Evolutionary conservation across 2,888 invertebrate species (phyloP).

Genomic region (Morpho deidamia): DNA sequence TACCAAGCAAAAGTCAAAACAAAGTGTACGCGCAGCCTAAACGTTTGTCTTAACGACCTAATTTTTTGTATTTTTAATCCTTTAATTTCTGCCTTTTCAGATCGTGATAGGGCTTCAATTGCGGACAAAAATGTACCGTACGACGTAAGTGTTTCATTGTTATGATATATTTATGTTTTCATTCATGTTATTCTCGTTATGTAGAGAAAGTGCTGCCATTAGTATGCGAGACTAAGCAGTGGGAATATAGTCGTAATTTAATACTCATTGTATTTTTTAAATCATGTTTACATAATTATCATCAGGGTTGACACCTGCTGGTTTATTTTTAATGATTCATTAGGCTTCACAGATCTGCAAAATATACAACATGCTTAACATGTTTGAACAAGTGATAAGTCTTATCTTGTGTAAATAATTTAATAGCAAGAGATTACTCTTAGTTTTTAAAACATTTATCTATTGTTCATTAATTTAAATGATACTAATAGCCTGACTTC

Average conservation of each 20-base stretch:
- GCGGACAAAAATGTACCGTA: conserved; percentile 80
- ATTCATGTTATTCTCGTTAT: conserved; percentile 36
- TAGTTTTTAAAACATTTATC: no score
- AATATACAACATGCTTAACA: no score
- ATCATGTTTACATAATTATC: not conserved
- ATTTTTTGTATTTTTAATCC: conserved; percentile 41
- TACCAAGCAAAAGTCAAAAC: not conserved
- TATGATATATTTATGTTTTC: conserved; percentile 34
- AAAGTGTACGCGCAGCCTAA: not conserved
- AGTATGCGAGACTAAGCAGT: conserved; percentile 35
- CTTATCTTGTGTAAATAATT: no score
- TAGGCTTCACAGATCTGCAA: not conserved
- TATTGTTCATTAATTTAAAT: no score
- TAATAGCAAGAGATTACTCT: no score
- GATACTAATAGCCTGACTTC: no score
- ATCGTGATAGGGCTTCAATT: conserved; percentile 79
- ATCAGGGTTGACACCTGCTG: not conserved
- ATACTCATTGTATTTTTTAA: conserved; percentile 1
- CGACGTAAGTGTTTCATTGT: conserved; percentile 76
- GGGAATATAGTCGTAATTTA: conserved; percentile 26
- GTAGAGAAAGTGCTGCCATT: conserved; percentile 38
- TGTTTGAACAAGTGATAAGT: no score
- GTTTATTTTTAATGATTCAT: not conserved
- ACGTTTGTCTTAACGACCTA: conserved; percentile 25
- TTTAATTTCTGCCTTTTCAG: conserved; percentile 62